These are phyloP conservation scores for Rhabdomys pumilio DNA, from an alignment of 2,797 vertebrate genomes.

Conservation along the genomic window DNA sequence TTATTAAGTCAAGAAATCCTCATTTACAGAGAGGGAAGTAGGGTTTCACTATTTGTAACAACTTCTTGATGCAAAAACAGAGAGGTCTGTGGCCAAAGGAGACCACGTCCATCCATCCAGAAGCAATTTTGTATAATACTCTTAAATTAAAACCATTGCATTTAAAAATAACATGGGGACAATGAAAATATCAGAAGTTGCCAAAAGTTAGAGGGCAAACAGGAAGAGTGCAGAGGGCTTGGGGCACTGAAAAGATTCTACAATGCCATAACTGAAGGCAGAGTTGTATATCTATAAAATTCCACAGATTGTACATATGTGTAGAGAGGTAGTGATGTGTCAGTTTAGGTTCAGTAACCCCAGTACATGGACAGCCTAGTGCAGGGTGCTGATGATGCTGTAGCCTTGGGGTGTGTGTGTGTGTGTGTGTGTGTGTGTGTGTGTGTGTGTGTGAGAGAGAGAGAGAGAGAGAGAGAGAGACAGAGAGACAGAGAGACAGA, in stretches of 20 bases:
- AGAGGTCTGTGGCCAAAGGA: not conserved
- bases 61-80: constrained; percentile 16
- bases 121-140: constrained; percentile 18
- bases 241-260: not conserved
- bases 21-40: constrained; percentile 1
- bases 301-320: not conserved
- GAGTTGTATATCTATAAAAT: not conserved
- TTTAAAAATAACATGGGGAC: constrained; percentile 43
- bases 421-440: not conserved
- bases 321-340: not conserved
- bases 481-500: too few species aligned
- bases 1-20: constrained; percentile 57
- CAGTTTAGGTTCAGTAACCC: not conserved
- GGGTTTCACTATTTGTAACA: constrained; percentile 1
- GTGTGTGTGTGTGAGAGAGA: too few species aligned
- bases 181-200: not conserved
- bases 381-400: not conserved
- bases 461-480: too few species aligned
- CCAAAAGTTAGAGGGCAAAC: not conserved
- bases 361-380: not conserved
- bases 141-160: constrained; percentile 9
- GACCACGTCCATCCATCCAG: not conserved
- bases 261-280: not conserved
- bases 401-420: not conserved
- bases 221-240: not conserved